These are phyloP conservation scores for Somateria mollissima DNA, from an alignment of 2,797 vertebrate genomes.

Conservation along the genomic window DNA sequence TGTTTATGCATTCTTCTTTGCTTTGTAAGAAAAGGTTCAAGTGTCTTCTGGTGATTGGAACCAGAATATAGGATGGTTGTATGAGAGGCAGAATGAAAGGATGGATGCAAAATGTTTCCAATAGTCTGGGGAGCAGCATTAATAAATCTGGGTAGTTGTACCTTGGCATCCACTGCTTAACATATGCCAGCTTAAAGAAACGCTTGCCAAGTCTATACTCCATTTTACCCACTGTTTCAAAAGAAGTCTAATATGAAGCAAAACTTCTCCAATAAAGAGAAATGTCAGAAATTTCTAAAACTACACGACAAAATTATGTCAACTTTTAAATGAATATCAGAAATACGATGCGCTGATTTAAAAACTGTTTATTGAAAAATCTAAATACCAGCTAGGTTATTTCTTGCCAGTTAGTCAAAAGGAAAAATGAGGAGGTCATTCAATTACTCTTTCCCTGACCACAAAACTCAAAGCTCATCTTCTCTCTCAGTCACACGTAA, in stretches of 20 bases:
- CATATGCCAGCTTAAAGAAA: neutral
- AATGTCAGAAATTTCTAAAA: neutral
- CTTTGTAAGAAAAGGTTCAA: neutral
- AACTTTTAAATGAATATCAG: neutral
- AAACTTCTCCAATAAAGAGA: neutral
- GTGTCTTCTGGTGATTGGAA: neutral
- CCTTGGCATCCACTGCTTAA: neutral
- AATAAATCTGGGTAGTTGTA: slow-evolving; percentile 5
- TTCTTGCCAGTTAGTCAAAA: neutral
- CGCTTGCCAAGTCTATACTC: neutral
- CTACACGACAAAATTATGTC: neutral
- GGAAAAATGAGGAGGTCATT: neutral
- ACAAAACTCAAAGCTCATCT: neutral
- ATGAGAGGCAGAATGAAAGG: neutral
- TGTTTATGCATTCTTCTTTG: neutral
- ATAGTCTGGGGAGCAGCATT: neutral
- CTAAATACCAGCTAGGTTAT: neutral
- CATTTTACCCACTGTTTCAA: neutral
- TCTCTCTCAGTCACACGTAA: neutral
- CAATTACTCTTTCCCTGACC: neutral
- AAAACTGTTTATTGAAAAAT: neutral
- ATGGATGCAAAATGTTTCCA: neutral
- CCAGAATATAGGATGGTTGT: neutral
- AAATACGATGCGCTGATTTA: neutral
- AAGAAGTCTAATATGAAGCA: neutral